Evolutionary conservation across 2,797 vertebrate genomes (phyloP), one percentile per base, ranked within the genome.

Genomic region (Pseudochirops corinnae): DNA sequence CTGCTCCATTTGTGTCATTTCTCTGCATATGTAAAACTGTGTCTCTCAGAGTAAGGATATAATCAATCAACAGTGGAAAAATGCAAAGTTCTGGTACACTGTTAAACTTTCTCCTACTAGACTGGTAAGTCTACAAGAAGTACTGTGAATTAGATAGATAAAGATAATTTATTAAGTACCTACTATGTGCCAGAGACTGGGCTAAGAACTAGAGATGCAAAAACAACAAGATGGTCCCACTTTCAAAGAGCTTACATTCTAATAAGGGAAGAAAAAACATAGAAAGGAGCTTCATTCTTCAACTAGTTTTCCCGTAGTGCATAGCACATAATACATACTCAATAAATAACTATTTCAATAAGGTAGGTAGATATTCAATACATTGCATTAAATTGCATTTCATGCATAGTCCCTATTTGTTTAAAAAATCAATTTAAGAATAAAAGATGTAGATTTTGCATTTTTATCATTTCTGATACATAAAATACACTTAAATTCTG

Each of bases 11-110:
- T 90, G 1, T 82, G 52, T 12, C 9, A 50, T 62, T 93, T 82
- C 24, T 92, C 93, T 50, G 52, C 46, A 74, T 92, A 24, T 29
- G 16, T 62, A 93, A 18, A 58, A 90, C 3, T 50, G 94, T 2
- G 29, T 60, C 90, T 94, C 93, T 93, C 28, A 94, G 67, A 91
- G 60, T 90, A 92, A 92, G 16, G n/a, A 93, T 93, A 33, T 91
- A 52, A 57, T 0, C 74, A 46, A 50, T 11, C 39, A 87, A 46
- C 0, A 87, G 2, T 82, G n/a, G 9, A 87, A 87, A 46, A 87
- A 46, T 87, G 74, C 39, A n/a, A 87, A 50, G n/a, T 82, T 87
- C 74, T 87, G 18, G 2, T 82, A 39, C 2, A 39, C 16, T 46
- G n/a, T 46, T 87, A 87, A 39, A 87, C 31, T 87, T 50, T 4